These are phyloP conservation scores for Halocynthia aurantium DNA, from an alignment of 23 tunicate species.

Conservation along the genomic window DNA sequence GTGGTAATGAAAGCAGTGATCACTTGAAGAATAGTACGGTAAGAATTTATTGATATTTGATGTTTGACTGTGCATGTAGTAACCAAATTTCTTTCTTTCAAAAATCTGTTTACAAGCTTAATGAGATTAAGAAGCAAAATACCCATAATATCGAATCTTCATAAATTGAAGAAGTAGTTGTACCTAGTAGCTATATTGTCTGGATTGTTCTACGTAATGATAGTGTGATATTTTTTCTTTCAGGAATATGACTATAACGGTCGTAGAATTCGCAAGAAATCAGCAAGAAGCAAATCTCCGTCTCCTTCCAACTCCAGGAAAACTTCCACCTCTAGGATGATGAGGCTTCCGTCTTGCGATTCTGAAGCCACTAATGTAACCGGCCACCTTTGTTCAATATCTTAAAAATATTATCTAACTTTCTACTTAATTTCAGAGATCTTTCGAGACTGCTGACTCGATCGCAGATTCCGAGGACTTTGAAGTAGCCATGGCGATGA, in stretches of 20 bases:
- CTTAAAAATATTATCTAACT: no score
- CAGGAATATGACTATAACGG: constrained; percentile 28
- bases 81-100: no score
- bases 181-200: background rate
- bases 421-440: background rate
- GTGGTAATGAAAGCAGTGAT: constrained; percentile 1
- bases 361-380: constrained; percentile 22
- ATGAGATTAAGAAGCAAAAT: background rate
- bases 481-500: constrained; percentile 40
- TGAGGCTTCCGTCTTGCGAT: constrained; percentile 3
- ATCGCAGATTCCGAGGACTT: constrained; percentile 22
- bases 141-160: background rate
- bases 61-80: background rate
- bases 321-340: constrained; percentile 11
- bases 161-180: background rate
- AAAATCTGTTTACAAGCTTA: no score
- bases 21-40: background rate
- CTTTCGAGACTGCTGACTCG: constrained; percentile 15
- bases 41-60: background rate
- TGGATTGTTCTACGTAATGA: no score
- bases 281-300: constrained; percentile 16
- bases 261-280: constrained; percentile 17
- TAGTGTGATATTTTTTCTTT: no score
- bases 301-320: constrained; percentile 6
- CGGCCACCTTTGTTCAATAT: background rate